phyloP scores from a whole-genome alignment of 2,113 vertebrate genomes.

The Poeciliopsis occidentalis region DNA sequence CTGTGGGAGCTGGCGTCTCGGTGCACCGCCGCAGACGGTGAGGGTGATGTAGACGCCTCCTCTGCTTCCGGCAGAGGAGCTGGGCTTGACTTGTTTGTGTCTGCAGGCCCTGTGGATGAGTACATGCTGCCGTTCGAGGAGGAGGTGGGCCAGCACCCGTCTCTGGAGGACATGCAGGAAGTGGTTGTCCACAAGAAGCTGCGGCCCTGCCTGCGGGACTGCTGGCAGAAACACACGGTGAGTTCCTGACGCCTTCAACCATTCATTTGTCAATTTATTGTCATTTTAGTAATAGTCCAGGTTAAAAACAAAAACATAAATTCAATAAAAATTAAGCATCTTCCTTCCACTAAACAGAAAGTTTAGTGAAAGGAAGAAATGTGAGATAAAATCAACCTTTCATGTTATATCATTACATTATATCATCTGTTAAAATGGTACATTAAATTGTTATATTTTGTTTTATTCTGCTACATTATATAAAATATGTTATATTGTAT shows the following conservation, averaged over 20 bases:
- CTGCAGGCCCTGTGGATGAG: slow-evolving; percentile 92
- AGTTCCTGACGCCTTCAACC: slow-evolving; percentile 42
- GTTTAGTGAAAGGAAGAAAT: no score
- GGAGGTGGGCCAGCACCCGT: slow-evolving; percentile 97
- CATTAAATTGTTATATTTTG: no score
- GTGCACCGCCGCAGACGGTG: slow-evolving; percentile 95
- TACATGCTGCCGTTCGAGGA: slow-evolving; percentile 98
- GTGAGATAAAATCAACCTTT: no score
- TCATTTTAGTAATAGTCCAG: not conserved
- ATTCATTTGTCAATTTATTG: not conserved
- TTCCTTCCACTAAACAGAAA: no score
- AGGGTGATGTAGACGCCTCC: slow-evolving; percentile 41
- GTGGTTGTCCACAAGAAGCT: slow-evolving; percentile 99
- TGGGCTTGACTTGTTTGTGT: not conserved
- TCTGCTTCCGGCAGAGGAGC: not conserved
- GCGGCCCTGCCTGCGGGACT: slow-evolving; percentile 92
- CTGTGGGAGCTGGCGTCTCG: slow-evolving; percentile 94
- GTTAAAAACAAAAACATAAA: no score
- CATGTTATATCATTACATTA: no score
- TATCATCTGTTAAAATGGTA: no score
- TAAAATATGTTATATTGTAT: no score
- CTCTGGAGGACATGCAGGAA: slow-evolving; percentile 99
- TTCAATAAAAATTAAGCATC: no score
- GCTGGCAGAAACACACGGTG: slow-evolving; percentile 98
- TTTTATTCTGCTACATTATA: no score